Base-by-base conservation (phyloP, 2,888 invertebrate species). In the Yponomeuta cagnagella region DNA sequence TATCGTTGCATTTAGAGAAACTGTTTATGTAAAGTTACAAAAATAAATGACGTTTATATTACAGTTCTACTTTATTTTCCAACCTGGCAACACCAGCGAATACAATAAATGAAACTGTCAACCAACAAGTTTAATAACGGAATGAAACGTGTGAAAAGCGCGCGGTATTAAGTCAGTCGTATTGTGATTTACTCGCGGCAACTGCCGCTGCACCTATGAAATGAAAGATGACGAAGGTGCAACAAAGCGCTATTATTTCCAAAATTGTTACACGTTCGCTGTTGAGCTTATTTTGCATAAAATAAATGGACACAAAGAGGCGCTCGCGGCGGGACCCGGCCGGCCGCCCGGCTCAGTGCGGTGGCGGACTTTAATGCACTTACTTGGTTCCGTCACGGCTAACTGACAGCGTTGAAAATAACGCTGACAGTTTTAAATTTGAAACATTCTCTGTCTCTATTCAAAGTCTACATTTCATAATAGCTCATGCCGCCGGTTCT, bases 11-110 rank as follows among this genome's bases (percentile, higher is more conserved):
- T 81, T 83, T 88, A 90, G 88, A 68, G 43, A 58, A 68, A 52
- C 77, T 85, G 86, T 88, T 88, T 81, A 84, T 85, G 85, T 88
- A 85, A 84, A 82, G 79, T 84, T 85, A 82, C 76, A 79, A 87
- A 86, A 87, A 86, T 89, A 89, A 90, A 90, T 77, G 76, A 84
- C 37, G 68, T 43, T 65, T 68, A 68, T 43, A 68, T 65, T 31
- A 65, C 65, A 65, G 31, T 8, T 30, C 31, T 33, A 58, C 3
- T 58, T 58, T 58, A 58, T 58, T 58, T 15, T 2, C 52, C 52
- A 15, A 15, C 52, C 15, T 58, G 15, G 5, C 15, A 15, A 58
- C 52, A 58, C 52, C 15, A 15, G 52, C 52, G 12, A 15, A 12
- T 15, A 58, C 15, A 12, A 12, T 15, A 58, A 58, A 58, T 15